Conservation (phyloP, 2,888 invertebrate species). For the Dugesia japonica region DNA sequence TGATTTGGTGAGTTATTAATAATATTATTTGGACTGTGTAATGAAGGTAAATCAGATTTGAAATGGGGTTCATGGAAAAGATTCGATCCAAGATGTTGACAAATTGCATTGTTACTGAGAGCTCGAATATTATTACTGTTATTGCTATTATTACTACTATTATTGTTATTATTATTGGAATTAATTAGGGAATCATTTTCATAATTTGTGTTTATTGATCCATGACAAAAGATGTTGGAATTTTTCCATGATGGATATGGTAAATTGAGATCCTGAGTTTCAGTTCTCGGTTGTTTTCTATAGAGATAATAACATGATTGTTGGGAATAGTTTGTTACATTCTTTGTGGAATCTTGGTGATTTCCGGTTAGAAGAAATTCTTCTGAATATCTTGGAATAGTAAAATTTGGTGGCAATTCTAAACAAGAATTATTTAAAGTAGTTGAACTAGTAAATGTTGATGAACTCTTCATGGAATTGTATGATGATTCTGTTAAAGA, state of each 20-base stretch:
- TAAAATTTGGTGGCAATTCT: background rate
- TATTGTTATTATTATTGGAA: background rate
- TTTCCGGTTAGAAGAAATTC: background rate
- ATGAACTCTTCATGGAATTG: background rate
- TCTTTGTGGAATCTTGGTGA: background rate
- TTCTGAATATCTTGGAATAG: background rate
- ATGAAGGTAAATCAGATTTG: background rate
- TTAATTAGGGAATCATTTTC: background rate
- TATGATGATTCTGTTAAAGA: background rate
- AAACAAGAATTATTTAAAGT: background rate
- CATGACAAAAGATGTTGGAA: background rate
- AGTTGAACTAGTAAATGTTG: background rate
- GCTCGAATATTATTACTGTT: background rate
- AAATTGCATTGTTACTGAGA: background rate
- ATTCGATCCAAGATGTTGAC: conserved; percentile 10
- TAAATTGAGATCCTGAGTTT: background rate
- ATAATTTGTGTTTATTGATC: background rate
- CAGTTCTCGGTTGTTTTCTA: background rate
- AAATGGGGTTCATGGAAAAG: background rate
- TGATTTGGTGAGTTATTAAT: background rate
- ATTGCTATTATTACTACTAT: background rate
- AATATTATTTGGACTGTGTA: conserved; percentile 5
- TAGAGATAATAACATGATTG: background rate
- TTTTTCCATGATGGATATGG: background rate
- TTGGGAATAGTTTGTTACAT: background rate